These are phyloP conservation scores for Nowickia ferox DNA, from an alignment of 2,888 invertebrate species.

Conservation along the genomic window DNA sequence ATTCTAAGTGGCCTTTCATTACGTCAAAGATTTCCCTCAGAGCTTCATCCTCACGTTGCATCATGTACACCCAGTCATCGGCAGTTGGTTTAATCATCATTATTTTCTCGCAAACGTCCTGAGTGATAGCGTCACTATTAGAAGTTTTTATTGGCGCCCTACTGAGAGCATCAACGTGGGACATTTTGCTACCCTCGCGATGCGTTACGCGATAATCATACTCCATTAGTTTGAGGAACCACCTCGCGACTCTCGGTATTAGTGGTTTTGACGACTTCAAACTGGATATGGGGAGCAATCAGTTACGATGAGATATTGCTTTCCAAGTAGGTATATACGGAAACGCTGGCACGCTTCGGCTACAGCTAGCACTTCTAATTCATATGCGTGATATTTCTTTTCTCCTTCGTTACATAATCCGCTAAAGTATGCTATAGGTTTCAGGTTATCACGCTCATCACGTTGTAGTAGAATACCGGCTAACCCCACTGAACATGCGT, in stretches of 20 bases:
- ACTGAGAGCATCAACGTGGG: background rate
- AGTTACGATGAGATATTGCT: constrained; percentile 55
- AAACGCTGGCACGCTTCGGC: constrained; percentile 63
- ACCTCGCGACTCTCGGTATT: constrained; percentile 52
- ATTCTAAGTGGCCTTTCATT: no score
- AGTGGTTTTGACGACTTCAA: constrained; percentile 59
- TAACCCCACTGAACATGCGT: background rate
- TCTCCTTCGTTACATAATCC: constrained; percentile 53
- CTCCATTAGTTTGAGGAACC: constrained; percentile 6
- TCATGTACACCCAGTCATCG: background rate
- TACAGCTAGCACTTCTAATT: constrained; percentile 56
- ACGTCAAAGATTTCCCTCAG: no score
- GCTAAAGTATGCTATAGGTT: constrained; percentile 59
- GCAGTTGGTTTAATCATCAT: background rate
- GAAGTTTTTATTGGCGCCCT: background rate
- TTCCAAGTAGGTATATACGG: constrained; percentile 60
- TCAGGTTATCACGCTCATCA: constrained; percentile 10
- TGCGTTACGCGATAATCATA: no score
- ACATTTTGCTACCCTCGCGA: background rate
- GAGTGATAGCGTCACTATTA: background rate
- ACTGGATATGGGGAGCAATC: constrained; percentile 49
- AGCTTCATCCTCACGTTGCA: background rate
- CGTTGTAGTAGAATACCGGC: constrained; percentile 58
- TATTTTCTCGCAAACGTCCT: background rate
- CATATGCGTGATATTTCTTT: constrained; percentile 56